These are phyloP conservation scores for Camponotus fellah DNA, from an alignment of 2,888 invertebrate species.

Conservation along the genomic window DNA sequence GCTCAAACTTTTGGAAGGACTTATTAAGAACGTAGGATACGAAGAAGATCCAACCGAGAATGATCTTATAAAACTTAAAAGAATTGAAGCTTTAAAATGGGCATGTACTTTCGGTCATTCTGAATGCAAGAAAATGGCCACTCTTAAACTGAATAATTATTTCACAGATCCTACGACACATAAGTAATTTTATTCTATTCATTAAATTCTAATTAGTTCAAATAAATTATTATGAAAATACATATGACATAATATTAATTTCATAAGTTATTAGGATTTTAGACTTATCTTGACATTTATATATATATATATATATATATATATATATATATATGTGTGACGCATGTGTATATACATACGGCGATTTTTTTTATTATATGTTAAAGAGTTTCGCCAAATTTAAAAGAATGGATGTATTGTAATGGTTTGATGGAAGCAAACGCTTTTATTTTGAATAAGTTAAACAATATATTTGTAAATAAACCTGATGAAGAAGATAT, in stretches of 20 bases:
- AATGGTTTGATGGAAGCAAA: slow-evolving; percentile 82
- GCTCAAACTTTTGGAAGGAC: slow-evolving; percentile 28
- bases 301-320: too few species aligned
- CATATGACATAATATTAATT: background rate
- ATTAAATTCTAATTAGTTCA: background rate
- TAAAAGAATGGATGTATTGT: slow-evolving; percentile 84
- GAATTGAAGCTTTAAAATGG: slow-evolving; percentile 57
- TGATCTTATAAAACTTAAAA: slow-evolving; percentile 47
- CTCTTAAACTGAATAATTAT: slow-evolving; percentile 59
- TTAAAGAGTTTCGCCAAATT: slow-evolving; percentile 37
- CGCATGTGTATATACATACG: too few species aligned
- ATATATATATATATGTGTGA: too few species aligned
- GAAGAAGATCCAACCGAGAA: slow-evolving; percentile 60
- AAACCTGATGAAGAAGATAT: slow-evolving; percentile 75
- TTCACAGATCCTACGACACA: slow-evolving; percentile 51
- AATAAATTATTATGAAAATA: too few species aligned
- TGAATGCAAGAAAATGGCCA: slow-evolving; percentile 63
- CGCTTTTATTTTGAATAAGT: slow-evolving; percentile 67
- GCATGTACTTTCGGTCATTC: slow-evolving; percentile 66
- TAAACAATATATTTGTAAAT: slow-evolving; percentile 45
- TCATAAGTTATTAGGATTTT: background rate
- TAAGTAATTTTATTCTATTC: slow-evolving; percentile 23
- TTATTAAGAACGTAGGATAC: slow-evolving; percentile 65
- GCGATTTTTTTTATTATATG: background rate
- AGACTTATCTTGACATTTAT: too few species aligned